Conservation (phyloP, 1,140 invertebrate genomes). For the Samia ricini region DNA sequence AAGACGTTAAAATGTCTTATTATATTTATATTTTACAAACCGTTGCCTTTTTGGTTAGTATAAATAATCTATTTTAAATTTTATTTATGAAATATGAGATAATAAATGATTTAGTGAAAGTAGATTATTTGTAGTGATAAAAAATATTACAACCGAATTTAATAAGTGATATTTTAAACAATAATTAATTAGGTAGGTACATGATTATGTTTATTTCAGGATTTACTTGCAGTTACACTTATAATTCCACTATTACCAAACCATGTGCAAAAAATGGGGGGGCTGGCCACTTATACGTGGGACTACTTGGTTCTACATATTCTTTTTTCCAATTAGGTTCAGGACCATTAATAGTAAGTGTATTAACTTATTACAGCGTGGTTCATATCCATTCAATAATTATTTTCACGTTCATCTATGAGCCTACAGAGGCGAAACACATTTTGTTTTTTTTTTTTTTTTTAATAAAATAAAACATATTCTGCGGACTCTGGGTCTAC, state of each 20-base stretch:
- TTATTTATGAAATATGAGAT: not conserved
- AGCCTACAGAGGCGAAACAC: too few relatives aligned
- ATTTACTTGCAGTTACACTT: conserved; percentile 84
- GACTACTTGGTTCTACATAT: conserved; percentile 82
- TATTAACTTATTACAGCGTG: not conserved
- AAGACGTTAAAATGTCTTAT: not conserved
- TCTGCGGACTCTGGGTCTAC: too few relatives aligned
- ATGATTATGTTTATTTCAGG: conserved; percentile 70
- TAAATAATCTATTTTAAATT: not conserved
- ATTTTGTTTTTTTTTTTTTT: too few relatives aligned
- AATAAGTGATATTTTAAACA: too few relatives aligned
- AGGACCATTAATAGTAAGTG: conserved; percentile 81
- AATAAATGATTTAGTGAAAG: not conserved
- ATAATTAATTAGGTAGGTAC: too few relatives aligned
- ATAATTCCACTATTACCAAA: conserved; percentile 81
- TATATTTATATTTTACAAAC: not conserved
- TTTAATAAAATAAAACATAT: too few relatives aligned
- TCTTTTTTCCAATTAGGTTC: conserved; percentile 82
- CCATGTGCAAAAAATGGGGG: conserved; percentile 81
- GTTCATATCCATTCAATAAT: too few relatives aligned
- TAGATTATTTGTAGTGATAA: not conserved
- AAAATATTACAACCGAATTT: too few relatives aligned
- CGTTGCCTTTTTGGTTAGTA: not conserved
- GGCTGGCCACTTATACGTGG: conserved; percentile 80
- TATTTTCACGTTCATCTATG: too few relatives aligned